These are phyloP conservation scores for Oncorhynchus nerka DNA, from an alignment of 2,113 vertebrate species.

Conservation along the genomic window DNA sequence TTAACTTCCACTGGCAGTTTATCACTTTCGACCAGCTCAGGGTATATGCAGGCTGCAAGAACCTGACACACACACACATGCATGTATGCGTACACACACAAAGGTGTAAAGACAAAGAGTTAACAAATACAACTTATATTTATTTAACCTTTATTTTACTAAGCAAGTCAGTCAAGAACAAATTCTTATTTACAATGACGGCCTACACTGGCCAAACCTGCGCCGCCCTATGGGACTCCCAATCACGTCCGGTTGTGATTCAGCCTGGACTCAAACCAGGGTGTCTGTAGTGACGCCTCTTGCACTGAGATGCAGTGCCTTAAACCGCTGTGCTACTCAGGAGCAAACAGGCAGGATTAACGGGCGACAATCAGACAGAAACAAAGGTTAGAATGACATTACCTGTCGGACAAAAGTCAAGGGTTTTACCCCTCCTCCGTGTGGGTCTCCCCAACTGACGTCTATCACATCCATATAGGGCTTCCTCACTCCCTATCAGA, in stretches of 20 bases:
- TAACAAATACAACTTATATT: not conserved
- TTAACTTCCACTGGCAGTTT: conserved; percentile 60
- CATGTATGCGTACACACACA: not conserved
- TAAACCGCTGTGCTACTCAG: no score
- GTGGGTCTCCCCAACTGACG: conserved; percentile 51
- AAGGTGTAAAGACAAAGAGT: not conserved
- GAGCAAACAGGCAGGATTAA: no score
- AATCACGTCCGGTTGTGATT: no score
- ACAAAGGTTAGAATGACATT: not conserved
- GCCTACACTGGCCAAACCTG: no score
- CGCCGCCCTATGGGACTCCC: no score
- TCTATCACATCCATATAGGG: conserved; percentile 61
- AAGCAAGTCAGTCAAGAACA: no score
- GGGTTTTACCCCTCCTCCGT: conserved; percentile 64
- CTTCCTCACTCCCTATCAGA: conserved; percentile 55
- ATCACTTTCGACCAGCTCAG: conserved; percentile 55
- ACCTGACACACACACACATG: conserved; percentile 52
- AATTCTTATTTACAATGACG: no score
- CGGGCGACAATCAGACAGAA: not conserved
- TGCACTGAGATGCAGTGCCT: no score
- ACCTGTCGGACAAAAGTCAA: conserved; percentile 73
- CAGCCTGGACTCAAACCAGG: no score
- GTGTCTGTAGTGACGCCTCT: no score
- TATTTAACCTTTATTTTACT: not conserved
- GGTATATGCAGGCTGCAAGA: conserved; percentile 68